These are phyloP conservation scores for Pelecanus crispus DNA, from an alignment of 2,113 vertebrate genomes.

Conservation along the genomic window DNA sequence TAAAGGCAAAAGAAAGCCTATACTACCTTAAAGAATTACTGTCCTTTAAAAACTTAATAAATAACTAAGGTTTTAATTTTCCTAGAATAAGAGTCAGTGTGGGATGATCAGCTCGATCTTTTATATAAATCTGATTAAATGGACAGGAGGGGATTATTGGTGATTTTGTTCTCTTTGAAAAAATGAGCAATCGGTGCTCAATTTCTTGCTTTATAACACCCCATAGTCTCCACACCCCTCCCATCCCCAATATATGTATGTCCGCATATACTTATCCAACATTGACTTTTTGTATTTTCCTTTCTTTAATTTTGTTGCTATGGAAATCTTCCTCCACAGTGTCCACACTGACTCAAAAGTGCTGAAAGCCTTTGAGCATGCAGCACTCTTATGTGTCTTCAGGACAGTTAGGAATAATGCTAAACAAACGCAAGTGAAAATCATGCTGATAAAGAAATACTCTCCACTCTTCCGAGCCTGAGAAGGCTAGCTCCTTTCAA, in stretches of 20 bases:
- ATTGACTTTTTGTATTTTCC: slow-evolving; percentile 11
- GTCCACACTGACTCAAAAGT: slow-evolving; percentile 13
- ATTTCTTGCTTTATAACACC: background rate
- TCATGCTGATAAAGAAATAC: background rate
- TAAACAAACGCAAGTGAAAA: background rate
- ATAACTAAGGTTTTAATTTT: background rate
- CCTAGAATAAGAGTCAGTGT: background rate
- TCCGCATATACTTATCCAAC: background rate
- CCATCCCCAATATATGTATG: background rate
- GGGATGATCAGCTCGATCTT: background rate
- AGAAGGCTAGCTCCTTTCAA: background rate
- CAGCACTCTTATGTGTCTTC: background rate
- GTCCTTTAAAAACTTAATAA: background rate
- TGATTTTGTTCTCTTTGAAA: background rate
- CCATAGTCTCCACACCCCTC: background rate
- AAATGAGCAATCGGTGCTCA: background rate
- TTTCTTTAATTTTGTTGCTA: slow-evolving; percentile 59
- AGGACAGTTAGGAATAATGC: background rate
- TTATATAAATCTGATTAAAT: slow-evolving; percentile 4
- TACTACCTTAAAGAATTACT: background rate
- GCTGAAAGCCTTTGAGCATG: background rate
- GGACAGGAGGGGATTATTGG: background rate
- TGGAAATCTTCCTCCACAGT: slow-evolving; percentile 47
- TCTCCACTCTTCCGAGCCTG: background rate
- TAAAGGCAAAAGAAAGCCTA: background rate